Percentiles rank a stretch among this genome's conserved stretches.
Conservation (phyloP, 2,888 invertebrate genomes). For the Eupithecia exiguata region DNA sequence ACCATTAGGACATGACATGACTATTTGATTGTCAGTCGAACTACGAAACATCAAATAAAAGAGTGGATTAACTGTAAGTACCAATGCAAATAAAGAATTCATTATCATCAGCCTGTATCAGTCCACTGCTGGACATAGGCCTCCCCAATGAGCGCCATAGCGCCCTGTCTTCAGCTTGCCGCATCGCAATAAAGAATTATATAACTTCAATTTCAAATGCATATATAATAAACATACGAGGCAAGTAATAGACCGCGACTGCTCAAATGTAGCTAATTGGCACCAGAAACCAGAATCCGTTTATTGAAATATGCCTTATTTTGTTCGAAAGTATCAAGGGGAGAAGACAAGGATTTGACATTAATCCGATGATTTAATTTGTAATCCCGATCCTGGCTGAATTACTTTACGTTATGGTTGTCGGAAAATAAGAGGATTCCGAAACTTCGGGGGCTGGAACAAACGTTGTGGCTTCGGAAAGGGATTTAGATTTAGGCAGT, state of each 20-base stretch:
- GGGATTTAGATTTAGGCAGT: conserved; percentile 18
- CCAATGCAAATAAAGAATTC: too few relatives aligned
- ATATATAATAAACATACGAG: background rate
- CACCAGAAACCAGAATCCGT: background rate
- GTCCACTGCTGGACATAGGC: too few relatives aligned
- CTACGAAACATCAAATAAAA: too few relatives aligned
- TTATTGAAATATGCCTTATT: conserved; percentile 24
- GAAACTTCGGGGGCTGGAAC: conserved; percentile 30
- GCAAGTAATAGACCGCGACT: background rate
- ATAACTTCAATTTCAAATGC: background rate
- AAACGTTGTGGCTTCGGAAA: conserved; percentile 33
- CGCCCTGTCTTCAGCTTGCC: too few relatives aligned
- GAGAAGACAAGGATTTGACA: conserved; percentile 23
- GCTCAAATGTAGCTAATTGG: conserved; percentile 5
- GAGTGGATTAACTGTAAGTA: too few relatives aligned
- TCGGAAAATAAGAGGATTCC: conserved; percentile 29
- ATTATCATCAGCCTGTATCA: too few relatives aligned
- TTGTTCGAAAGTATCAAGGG: conserved; percentile 24
- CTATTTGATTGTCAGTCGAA: too few relatives aligned
- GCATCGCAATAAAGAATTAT: too few relatives aligned
- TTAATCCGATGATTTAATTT: conserved; percentile 32
- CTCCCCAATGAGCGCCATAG: too few relatives aligned
- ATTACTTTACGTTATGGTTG: conserved; percentile 21
- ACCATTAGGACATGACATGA: too few relatives aligned
- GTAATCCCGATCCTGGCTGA: conserved; percentile 31